Base-by-base conservation (phyloP, 2,888 invertebrate genomes). In the Sericinus montela region DNA sequence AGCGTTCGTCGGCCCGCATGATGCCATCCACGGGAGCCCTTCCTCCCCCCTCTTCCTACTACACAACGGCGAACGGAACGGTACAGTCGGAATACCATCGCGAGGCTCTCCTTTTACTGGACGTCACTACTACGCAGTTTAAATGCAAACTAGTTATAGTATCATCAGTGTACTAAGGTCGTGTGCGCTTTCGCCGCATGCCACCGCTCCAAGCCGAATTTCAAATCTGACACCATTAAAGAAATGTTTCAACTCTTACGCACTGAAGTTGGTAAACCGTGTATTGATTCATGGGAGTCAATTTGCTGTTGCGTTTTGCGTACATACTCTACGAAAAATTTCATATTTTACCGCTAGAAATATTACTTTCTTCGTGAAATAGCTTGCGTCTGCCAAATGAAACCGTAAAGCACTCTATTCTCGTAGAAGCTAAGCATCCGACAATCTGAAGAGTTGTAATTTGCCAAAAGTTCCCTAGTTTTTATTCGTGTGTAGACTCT, bases 1-100 rank as follows among this genome's bases (percentile, higher is more conserved):
- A 49, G 61, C 69, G 69, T 71, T 72, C 71, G 72, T 74, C 74
- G 72, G 72, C 69, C 69, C 60, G 65, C 51, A 47, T 58, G 52
- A 48, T 54, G 52, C 56, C 54, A 55, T 62, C 58, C 60, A 60
- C 52, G 58, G 63, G 57, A 57, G 59, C 62, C 57, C 58, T 57
- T 60, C 60, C 55, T 57, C 57, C 58, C 56, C 63, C 45, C 36
- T 49, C 54, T 43, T 42, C 35, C 45, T 29, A 55, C 45, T 30
- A 9, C 25, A 11, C 40, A 29, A 9, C 35, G 35, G 14, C 28
- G 45, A 52, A 52, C 54, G 53, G 50, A 45, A 54, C 61, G 56
- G 59, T 61, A 60, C 51, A 63, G 58, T 51, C 60, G 59, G 63
- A 48, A n/a, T 37, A 53, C 52, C 59, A 57, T 60, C 53, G 57